A percentile compares a stretch with the other conserved stretches of the same genome.
phyloP scores from a whole-genome alignment of 2,797 vertebrate species.

The Brachymystax lenok region DNA sequence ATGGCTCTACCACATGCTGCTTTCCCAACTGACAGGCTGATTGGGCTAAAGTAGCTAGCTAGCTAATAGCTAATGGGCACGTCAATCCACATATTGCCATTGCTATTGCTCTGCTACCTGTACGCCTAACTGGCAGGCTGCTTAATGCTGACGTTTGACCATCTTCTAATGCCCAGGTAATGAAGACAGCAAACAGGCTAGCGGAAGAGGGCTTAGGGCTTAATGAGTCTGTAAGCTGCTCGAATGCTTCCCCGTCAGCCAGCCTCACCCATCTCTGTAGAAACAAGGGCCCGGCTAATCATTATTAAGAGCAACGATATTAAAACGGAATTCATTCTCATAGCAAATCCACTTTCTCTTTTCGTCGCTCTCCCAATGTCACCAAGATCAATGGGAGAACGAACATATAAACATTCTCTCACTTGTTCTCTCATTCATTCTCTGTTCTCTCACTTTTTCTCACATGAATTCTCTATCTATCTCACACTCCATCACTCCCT shows the following conservation, averaged over 20 bases:
- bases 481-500: background rate
- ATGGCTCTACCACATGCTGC: too few relatives aligned
- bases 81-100: background rate
- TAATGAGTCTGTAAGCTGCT: constrained; percentile 49
- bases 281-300: constrained; percentile 15
- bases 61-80: background rate
- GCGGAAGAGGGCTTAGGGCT: constrained; percentile 10
- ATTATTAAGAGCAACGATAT: constrained; percentile 47
- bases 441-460: constrained; percentile 15
- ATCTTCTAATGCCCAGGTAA: constrained; percentile 30
- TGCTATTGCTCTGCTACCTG: constrained; percentile 11
- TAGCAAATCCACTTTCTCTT: constrained; percentile 21
- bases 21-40: too few relatives aligned
- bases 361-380: constrained; percentile 31
- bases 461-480: background rate
- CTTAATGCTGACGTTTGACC: constrained; percentile 10
- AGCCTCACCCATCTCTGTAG: constrained; percentile 20
- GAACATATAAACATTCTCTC: constrained; percentile 27
- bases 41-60: background rate
- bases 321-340: constrained; percentile 56
- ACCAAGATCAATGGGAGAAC: constrained; percentile 31
- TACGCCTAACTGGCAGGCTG: constrained; percentile 4
- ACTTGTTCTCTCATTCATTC: background rate
- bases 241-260: constrained; percentile 30
- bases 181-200: constrained; percentile 31